Base-by-base conservation (phyloP, 2,797 vertebrate genomes). In the Sebastes hubbsi region DNA sequence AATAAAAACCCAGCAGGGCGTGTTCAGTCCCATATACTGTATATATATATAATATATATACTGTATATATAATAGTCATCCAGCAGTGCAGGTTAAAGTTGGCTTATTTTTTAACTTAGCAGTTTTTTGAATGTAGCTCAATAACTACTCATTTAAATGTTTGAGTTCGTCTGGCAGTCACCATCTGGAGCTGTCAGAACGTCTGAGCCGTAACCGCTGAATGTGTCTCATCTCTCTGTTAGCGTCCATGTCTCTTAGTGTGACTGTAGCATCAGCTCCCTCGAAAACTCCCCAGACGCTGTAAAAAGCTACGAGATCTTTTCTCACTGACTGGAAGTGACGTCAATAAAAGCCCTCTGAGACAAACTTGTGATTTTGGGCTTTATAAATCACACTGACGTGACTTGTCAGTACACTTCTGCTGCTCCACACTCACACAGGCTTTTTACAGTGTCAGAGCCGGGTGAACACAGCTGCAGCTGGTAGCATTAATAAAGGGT, bases 331-430 rank as follows among this genome's bases (percentile, higher is more conserved):
- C 34, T 85, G 80, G 69, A 88, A 77, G 78, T 89, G 81, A 87
- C 81, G 72, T 88, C 75, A 88, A 25, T 80, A 71, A 83, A 83
- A 78, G 49, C 60, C 81, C 85, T 84, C 66, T 24, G 87, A 90
- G 85, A 83, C 60, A 75, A 82, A 86, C 64, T 62, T 76, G 78
- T 86, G 83, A 87, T 82, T 73, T 81, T 20, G 59, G 65, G 74
- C 46, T 84, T 86, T 82, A 77, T 84, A 84, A 83, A 88, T 86
- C 82, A 84, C 55, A 68, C 72, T 75, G 81, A 81, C 30, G 66
- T 66, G 61, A 80, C 65, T 82, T 87, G 81, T 77, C 46, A 46
- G 59, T 42, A 36, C 74, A 64, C 46, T 36, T 75, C 70, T 78
- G 70, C 59, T 46, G 13, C 73, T 74, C 22, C 12, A 27, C 63